Base-by-base conservation (phyloP, 2,888 invertebrate species). In the Lithophane leautieri region DNA sequence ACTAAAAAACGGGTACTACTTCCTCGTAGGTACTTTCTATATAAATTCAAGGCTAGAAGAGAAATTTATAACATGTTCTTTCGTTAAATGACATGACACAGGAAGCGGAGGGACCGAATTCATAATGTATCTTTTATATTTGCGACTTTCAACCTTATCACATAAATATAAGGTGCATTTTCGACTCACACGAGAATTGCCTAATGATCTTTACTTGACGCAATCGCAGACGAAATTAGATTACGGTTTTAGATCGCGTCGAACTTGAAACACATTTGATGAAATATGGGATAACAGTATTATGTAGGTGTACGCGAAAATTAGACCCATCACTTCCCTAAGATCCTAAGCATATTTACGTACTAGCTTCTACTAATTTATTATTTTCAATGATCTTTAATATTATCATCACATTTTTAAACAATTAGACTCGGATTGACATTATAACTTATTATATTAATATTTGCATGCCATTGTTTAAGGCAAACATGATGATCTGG, bases 261-360 rank as follows among this genome's bases (percentile, higher is more conserved):
- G 87, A 84, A 82, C 86, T 86, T 86, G 87, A 82, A 87, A 87
- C 82, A 86, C 79, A 68, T 86, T 85, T 78, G 62, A 86, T 86
- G 70, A 86, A 73, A 72, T 84, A 80, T 73, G 69, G 73, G 77
- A 69, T 66, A 50, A 54, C 42, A 42, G 54, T 25, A 8, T 14
- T 56, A 54, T 16, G 54, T 52, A 61, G 44, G 65, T 65, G 2
- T 19, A 28, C n/a, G 52, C 34, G 4, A 34, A 34, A n/a, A n/a
- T n/a, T 34, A 34, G 6, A 34, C 4, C 34, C 6, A 34, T 34
- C 34, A 34, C 34, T 34, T 34, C 6, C 0, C 6, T 34, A 34
- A 6, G 34, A 34, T 34, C 34, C 34, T 34, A 34, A 4, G 34
- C 34, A 34, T 34, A 34, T 34, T 34, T 34, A 34, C 34, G 4